These are phyloP conservation scores for Cnemophilus loriae DNA, from an alignment of 2,113 vertebrate species.

Conservation along the genomic window DNA sequence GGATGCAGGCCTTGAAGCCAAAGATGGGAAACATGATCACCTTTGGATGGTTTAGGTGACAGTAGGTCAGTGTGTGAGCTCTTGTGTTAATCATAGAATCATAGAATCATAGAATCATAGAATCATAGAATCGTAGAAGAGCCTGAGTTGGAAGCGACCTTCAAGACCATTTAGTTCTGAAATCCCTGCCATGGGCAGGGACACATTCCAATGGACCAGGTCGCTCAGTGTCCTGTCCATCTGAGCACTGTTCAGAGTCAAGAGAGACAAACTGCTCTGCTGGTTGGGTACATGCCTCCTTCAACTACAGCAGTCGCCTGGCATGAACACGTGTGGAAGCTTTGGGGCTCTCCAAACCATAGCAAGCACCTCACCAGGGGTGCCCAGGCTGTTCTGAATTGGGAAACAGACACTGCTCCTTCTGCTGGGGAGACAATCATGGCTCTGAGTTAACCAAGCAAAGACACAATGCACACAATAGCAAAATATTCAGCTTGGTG, in stretches of 20 bases:
- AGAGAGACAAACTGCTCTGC: neutral
- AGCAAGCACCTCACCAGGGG: neutral
- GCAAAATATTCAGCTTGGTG: neutral
- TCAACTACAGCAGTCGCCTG: neutral
- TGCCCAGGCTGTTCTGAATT: neutral
- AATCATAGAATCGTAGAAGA: neutral
- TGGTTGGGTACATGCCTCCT: neutral
- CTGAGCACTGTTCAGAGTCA: neutral
- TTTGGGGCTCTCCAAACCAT: neutral
- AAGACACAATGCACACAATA: neutral
- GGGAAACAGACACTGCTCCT: neutral
- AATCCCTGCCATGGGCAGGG: neutral
- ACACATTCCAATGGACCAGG: neutral
- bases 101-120: neutral
- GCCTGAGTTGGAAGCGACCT: neutral
- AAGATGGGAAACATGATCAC: neutral
- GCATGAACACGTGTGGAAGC: neutral
- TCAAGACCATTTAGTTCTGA: neutral
- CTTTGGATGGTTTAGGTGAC: neutral
- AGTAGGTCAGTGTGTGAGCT: neutral
- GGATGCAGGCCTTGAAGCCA: neutral
- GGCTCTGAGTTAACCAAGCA: neutral
- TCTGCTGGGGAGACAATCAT: neutral
- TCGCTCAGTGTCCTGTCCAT: fast-evolving
- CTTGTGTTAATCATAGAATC: neutral